Evolutionary conservation across 2,888 invertebrate genomes (phyloP).

Genomic region (Pachydiplax longipennis): DNA sequence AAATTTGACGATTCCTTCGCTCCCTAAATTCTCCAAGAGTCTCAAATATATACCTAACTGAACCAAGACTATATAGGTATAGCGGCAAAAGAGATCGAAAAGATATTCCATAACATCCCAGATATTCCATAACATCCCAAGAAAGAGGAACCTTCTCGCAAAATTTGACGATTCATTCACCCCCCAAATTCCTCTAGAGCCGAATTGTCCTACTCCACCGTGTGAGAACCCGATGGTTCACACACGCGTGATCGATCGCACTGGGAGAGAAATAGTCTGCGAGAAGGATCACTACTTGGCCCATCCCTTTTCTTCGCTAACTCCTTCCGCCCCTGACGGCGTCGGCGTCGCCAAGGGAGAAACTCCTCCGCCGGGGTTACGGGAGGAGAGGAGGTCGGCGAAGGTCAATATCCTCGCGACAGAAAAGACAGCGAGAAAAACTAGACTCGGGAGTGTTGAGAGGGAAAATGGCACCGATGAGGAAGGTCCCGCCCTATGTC

Average conservation of each 20-base stretch:
- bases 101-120: too few relatives aligned
- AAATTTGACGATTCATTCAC: too few relatives aligned
- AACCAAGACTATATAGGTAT: too few relatives aligned
- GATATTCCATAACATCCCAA: too few relatives aligned
- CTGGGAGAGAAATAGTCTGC: not conserved
- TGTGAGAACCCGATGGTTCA: not conserved
- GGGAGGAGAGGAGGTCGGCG: not conserved
- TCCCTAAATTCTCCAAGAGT: too few relatives aligned
- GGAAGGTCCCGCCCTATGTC: not conserved
- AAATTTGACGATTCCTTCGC: too few relatives aligned
- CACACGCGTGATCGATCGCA: not conserved
- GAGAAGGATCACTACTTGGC: not conserved
- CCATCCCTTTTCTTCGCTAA: not conserved
- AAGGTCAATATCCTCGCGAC: not conserved
- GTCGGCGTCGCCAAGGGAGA: not conserved
- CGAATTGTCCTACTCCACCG: not conserved
- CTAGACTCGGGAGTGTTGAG: not conserved
- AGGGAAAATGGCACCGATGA: not conserved
- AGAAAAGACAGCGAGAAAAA: not conserved
- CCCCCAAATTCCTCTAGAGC: too few relatives aligned
- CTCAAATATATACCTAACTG: too few relatives aligned
- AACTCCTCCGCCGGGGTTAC: not conserved
- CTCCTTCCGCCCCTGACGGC: not conserved
- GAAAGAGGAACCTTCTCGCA: not conserved
- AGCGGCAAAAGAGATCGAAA: not conserved